These are phyloP conservation scores for Notarius lentiginosus DNA, from an alignment of 2,113 vertebrate genomes.

Conservation along the genomic window DNA sequence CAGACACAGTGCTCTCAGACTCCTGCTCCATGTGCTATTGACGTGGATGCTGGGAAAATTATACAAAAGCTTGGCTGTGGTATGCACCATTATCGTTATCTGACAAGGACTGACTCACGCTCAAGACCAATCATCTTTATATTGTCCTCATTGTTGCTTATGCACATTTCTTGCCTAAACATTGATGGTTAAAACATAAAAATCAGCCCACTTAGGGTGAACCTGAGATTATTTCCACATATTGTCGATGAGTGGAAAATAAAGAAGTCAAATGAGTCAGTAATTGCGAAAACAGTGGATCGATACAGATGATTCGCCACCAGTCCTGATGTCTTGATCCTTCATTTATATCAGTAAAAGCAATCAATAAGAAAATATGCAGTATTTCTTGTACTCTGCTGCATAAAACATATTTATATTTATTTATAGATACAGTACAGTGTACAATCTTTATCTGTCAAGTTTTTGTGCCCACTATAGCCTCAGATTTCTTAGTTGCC, in stretches of 20 bases:
- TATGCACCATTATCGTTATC: conserved; percentile 24
- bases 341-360: conserved; percentile 5
- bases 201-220: neutral
- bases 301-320: neutral
- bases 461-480: neutral
- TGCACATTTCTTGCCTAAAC: neutral
- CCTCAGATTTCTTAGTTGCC: neutral
- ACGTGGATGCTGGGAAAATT: conserved; percentile 27
- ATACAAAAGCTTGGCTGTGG: conserved; percentile 21
- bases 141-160: neutral
- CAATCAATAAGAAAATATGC: neutral
- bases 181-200: neutral
- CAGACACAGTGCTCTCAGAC: conserved; percentile 6
- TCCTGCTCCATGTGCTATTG: conserved; percentile 11
- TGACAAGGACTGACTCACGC: conserved; percentile 27
- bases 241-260: neutral
- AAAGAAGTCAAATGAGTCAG: neutral
- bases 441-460: neutral
- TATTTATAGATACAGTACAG: neutral
- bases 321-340: neutral
- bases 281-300: conserved; percentile 1
- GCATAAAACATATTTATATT: neutral
- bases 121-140: conserved; percentile 21
- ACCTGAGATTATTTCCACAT: neutral
- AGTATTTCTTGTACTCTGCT: neutral